Evolutionary conservation across 2,797 vertebrate genomes (phyloP), one percentile per base, ranked within the genome.

Genomic region (Rhynchonycteris naso): DNA sequence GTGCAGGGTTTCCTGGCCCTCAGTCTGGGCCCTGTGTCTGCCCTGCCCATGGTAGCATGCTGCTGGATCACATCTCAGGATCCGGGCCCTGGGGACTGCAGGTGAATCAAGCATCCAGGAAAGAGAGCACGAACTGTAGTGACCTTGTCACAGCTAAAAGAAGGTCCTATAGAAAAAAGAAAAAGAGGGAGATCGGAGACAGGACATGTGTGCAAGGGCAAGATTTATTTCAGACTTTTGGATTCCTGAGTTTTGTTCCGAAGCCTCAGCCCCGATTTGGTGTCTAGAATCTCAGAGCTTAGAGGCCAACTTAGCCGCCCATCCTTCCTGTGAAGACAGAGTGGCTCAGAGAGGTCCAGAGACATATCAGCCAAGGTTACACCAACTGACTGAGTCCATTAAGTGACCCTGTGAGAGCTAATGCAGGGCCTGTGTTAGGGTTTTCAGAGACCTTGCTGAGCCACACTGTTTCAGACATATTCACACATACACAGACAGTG

Each of bases 121-220:
- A 47, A 96, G 90, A 97, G 93, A 97, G 97, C 97, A 98, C 96
- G 97, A 96, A 72, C 56, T 72, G 4, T 80, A 81, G 80, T 6
- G 90, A 69, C 71, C 66, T 90, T 89, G 92, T 97, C 93, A 89
- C 78, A 93, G 95, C 15, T 6, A 89, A 91, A 76, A 94, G 88
- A 88, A 96, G 88, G 85, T 95, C 91, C 93, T 87, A 69, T 16
- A 3, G 61, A 81, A 16, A 16, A 88, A 61, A 16, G 90, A 85
- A 95, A 79, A 56, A 9, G 30, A 52, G 52, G 80, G 76, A 83
- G 43, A 90, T 2, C 11, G 89, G 54, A 68, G 43, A 91, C 5
- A 7, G 86, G 54, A 74, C 54, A 19, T 74, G 93, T 91, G 96
- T 96, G 82, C 66, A 19, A 56, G 68, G 58, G 56, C 85, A 5